A percentile compares a stretch with the other conserved stretches of the same genome.
These are phyloP conservation scores for Drosophila mulleri DNA, from an alignment of 2,888 invertebrate species.

Conservation along the genomic window DNA sequence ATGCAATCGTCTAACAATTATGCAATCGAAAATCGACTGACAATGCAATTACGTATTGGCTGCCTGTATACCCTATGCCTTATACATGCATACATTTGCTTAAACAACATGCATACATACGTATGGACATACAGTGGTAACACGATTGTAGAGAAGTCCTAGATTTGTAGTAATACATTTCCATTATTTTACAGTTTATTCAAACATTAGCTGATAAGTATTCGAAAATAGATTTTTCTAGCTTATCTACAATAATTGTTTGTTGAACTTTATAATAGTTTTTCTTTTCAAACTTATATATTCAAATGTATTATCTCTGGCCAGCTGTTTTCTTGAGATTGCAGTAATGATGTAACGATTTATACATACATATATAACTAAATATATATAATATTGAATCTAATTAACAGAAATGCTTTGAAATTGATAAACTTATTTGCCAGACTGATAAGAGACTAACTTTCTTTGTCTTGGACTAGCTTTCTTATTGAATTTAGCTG, in stretches of 20 bases:
- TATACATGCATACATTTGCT: constrained; percentile 18
- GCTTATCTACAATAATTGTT: neutral
- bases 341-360: neutral
- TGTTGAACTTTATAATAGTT: neutral
- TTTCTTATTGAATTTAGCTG: constrained; percentile 4
- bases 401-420: neutral
- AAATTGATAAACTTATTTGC: constrained; percentile 7
- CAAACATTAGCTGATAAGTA: neutral
- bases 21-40: constrained; percentile 45
- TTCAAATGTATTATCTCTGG: neutral
- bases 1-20: constrained; percentile 47
- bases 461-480: constrained; percentile 1
- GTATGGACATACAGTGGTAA: constrained; percentile 17
- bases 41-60: constrained; percentile 37
- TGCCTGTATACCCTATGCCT: neutral
- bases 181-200: no score
- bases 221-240: neutral
- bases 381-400: constrained; percentile 1
- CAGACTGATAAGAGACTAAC: neutral
- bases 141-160: neutral
- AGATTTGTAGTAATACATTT: neutral
- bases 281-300: neutral
- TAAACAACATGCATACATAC: neutral
- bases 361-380: neutral
- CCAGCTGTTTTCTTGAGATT: neutral